These are phyloP conservation scores for Chironex yamaguchii DNA, from an alignment of 30 jellyfish, hydroid and myxozoan genomes.

Conservation along the genomic window DNA sequence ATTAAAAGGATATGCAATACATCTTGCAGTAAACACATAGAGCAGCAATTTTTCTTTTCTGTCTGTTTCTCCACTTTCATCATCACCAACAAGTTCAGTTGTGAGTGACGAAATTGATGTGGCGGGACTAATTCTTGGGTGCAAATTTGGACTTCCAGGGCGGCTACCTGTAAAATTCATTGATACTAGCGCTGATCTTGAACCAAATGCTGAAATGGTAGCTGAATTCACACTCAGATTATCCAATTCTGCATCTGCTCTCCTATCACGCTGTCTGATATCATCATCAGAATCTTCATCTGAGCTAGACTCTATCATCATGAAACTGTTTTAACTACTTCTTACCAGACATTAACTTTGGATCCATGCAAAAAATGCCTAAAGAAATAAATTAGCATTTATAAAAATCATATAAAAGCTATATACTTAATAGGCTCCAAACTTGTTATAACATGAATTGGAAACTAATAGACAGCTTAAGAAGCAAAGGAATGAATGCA, in stretches of 20 bases:
- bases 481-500: too few species aligned
- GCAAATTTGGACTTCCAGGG: neutral
- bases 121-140: neutral
- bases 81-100: constrained; percentile 14
- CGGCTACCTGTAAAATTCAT: neutral
- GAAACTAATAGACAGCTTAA: too few species aligned
- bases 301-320: neutral
- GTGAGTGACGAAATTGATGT: neutral
- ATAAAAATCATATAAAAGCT: too few species aligned
- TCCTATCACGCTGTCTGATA: neutral
- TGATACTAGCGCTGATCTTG: too few species aligned
- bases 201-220: neutral
- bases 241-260: neutral
- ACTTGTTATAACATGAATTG: too few species aligned
- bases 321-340: neutral
- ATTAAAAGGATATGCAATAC: constrained; percentile 95
- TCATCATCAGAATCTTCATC: neutral
- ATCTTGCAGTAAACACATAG: constrained; percentile 87
- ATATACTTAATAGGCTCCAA: too few species aligned
- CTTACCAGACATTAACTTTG: too few species aligned
- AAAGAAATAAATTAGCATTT: too few species aligned
- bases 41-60: constrained; percentile 82
- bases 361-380: too few species aligned
- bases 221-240: neutral
- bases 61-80: constrained; percentile 81